Percentiles rank a stretch among this genome's conserved stretches.
These are phyloP conservation scores for Solea senegalensis DNA, from an alignment of 2,113 vertebrate genomes.

Conservation along the genomic window DNA sequence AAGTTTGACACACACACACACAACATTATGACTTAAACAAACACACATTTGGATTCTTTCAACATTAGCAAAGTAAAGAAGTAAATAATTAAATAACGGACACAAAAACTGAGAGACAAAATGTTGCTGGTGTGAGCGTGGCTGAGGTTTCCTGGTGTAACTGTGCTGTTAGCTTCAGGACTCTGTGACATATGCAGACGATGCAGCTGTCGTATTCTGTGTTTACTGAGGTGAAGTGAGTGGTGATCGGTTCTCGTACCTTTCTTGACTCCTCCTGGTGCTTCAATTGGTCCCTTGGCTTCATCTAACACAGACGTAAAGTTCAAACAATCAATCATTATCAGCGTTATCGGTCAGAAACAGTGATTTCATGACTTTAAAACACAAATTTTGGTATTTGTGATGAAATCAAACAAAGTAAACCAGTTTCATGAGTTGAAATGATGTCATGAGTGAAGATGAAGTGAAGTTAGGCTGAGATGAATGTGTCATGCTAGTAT, in stretches of 20 bases:
- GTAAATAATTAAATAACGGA: not conserved
- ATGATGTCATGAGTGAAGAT: not conserved
- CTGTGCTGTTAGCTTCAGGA: too few species aligned
- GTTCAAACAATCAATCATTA: too few species aligned
- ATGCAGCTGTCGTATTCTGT: not conserved
- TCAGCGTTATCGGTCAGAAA: too few species aligned
- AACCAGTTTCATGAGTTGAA: not conserved
- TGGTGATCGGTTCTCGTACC: slow-evolving; percentile 58
- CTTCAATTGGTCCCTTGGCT: slow-evolving; percentile 83
- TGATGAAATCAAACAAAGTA: too few species aligned
- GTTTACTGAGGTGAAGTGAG: not conserved
- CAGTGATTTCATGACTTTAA: too few species aligned
- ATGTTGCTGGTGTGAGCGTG: too few species aligned
- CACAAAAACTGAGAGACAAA: too few species aligned
- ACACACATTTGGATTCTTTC: not conserved
- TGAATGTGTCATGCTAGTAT: not conserved
- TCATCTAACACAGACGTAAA: slow-evolving; percentile 75
- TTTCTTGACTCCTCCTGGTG: slow-evolving; percentile 91
- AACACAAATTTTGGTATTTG: too few species aligned
- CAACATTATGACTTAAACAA: slow-evolving; percentile 13
- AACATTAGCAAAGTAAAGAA: not conserved
- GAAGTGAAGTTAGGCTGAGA: not conserved
- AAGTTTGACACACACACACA: slow-evolving; percentile 70
- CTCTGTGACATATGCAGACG: too few species aligned
- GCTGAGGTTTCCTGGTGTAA: too few species aligned